Base-by-base conservation (phyloP, 2,888 invertebrate species). In the Andrena flavipes region DNA sequence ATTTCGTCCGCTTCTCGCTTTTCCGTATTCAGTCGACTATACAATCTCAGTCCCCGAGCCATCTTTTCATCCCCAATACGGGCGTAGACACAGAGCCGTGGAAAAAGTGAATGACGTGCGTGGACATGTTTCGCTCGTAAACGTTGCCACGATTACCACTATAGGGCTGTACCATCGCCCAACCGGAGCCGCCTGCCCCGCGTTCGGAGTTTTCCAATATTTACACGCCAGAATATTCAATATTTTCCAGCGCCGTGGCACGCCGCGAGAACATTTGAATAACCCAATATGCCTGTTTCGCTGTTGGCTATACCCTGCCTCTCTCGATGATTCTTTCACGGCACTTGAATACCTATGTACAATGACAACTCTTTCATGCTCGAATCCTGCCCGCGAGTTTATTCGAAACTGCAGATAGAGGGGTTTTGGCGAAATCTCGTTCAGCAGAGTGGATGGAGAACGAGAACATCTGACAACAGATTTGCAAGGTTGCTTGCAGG, bases 151-250 rank as follows among this genome's bases (percentile, higher is more conserved):
- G 60, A 35, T 56, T 74, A 63, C 76, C 72, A 80, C 81, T 87
- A 85, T 76, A 76, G 76, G 62, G 51, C 23, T 23, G 13, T 26
- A 51, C 13, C 54, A 48, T 8, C 13, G 75, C 51, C 26, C 35
- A n/a, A 29, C 49, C 42, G 63, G 56, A 63, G 60, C 70, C 29
- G 13, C 60, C 72, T 74, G 65, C 70, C 70, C 62, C 29, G 48
- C 70, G 76, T 63, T 82, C 81, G 78, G 80, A 81, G 80, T 81
- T 83, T 80, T 87, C 72, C 87, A 77, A 87, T 87, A 87, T 87
- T 87, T 87, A 68, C 85, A 84, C 80, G 77, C 8, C 59, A 48
- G 76, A 83, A 84, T 85, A 85, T 85, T 82, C 79, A 84, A 85
- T 80, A 82, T 65, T 84, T 80, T 62, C 67, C 54, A 59, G 51